Evolutionary conservation across 1,140 invertebrate species (phyloP).

Genomic region (Drosophila teissieri): DNA sequence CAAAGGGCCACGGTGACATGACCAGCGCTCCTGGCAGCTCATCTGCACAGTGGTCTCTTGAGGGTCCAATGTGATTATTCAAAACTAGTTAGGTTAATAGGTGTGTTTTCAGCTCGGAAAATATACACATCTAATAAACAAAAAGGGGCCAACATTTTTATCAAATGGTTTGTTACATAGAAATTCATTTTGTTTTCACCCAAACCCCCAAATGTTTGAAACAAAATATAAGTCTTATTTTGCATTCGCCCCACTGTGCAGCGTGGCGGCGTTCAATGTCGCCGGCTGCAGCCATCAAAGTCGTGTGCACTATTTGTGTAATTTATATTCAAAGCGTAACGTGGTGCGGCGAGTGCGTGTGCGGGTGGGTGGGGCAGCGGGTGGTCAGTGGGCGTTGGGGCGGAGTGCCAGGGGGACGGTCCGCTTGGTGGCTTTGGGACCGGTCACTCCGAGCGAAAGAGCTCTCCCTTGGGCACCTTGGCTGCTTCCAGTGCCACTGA

Average conservation of each 20-base stretch:
- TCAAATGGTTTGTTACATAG: too few relatives aligned
- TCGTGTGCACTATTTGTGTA: slow-evolving; percentile 76
- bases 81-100: too few relatives aligned
- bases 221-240: neutral
- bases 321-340: slow-evolving; percentile 79
- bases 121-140: neutral
- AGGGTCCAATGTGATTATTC: too few relatives aligned
- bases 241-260: slow-evolving; percentile 11
- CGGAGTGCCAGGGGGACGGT: slow-evolving; percentile 18
- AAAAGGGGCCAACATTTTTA: too few relatives aligned
- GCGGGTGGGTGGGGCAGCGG: slow-evolving; percentile 3
- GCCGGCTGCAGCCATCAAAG: slow-evolving; percentile 54
- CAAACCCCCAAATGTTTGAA: too few relatives aligned
- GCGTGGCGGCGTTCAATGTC: slow-evolving; percentile 20
- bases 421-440: slow-evolving; percentile 1
- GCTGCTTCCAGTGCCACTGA: slow-evolving; percentile 10
- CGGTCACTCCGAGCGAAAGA: slow-evolving; percentile 2
- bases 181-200: too few relatives aligned
- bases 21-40: slow-evolving; percentile 17
- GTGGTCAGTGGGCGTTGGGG: neutral
- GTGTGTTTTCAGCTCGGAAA: too few relatives aligned
- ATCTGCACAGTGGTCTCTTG: slow-evolving; percentile 26
- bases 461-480: slow-evolving; percentile 21
- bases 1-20: slow-evolving; percentile 57
- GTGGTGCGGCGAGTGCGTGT: slow-evolving; percentile 47